These are phyloP conservation scores for Cladorhizidae sp. DNA, from an alignment of 37 sponge, comb jelly and placozoan genomes.

Conservation along the genomic window DNA sequence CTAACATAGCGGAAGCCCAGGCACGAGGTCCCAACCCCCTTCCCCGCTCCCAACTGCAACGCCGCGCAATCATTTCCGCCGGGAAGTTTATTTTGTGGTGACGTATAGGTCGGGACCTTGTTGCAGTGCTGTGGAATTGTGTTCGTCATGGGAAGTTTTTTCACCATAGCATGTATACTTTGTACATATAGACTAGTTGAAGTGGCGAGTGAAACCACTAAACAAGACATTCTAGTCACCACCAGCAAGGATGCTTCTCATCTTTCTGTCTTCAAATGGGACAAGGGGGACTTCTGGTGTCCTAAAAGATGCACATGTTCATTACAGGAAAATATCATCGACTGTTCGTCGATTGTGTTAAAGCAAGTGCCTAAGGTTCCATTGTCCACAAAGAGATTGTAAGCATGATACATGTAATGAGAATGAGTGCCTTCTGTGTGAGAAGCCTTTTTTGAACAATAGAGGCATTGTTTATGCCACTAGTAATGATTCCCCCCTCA, in stretches of 20 bases:
- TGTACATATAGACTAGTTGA: too few species aligned
- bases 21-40: too few species aligned
- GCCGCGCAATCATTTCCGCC: too few species aligned
- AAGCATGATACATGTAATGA: background rate
- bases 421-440: background rate
- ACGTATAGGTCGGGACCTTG: too few species aligned
- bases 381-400: slow-evolving; percentile 27
- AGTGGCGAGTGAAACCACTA: too few species aligned
- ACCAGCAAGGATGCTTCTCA: background rate
- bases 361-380: slow-evolving; percentile 15
- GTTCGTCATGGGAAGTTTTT: too few species aligned
- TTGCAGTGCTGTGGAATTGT: too few species aligned
- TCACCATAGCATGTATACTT: too few species aligned
- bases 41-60: too few species aligned
- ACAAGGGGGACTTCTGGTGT: slow-evolving; percentile 25
- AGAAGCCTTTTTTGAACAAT: background rate
- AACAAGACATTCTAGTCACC: background rate
- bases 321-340: slow-evolving; percentile 25
- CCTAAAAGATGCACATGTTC: slow-evolving; percentile 35
- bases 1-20: too few species aligned
- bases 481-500: too few species aligned
- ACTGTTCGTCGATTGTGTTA: slow-evolving; percentile 28
- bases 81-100: too few species aligned
- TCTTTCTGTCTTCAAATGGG: background rate
- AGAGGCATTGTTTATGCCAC: background rate